Evolutionary conservation across 1,140 invertebrate species (phyloP).

Genomic region (Cyrtorhinus lividipennis): DNA sequence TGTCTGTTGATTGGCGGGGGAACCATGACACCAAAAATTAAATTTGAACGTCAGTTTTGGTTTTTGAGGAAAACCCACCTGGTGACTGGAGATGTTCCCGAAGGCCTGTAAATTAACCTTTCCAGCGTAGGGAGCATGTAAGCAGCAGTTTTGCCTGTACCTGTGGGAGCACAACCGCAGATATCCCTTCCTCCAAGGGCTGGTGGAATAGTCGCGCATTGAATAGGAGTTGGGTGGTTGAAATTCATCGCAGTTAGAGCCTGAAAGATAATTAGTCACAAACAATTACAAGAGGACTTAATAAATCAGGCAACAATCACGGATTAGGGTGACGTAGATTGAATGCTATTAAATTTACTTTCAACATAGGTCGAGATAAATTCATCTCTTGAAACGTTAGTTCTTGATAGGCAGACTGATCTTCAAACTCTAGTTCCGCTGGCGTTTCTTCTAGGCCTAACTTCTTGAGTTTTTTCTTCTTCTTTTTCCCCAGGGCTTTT

Average conservation of each 20-base stretch:
- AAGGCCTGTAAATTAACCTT: constrained; percentile 65
- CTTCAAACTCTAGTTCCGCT: constrained; percentile 58
- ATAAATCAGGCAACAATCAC: neutral
- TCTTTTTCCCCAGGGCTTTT: constrained; percentile 30
- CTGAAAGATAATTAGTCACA: constrained; percentile 29
- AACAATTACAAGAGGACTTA: neutral
- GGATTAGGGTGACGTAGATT: neutral
- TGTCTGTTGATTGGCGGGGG: no score
- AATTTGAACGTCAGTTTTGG: no score
- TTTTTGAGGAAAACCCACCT: no score
- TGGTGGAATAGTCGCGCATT: constrained; percentile 84
- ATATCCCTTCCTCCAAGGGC: constrained; percentile 81
- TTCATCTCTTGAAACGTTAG: constrained; percentile 86
- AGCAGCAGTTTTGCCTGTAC: constrained; percentile 95
- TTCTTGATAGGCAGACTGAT: constrained; percentile 50
- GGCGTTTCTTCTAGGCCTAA: constrained; percentile 35
- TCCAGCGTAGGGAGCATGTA: constrained; percentile 97
- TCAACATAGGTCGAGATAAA: constrained; percentile 72
- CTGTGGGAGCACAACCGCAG: constrained; percentile 92
- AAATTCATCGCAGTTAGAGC: constrained; percentile 77
- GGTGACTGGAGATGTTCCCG: constrained; percentile 46
- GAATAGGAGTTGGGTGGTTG: constrained; percentile 90
- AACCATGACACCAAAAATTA: no score
- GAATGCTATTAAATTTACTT: constrained; percentile 37
- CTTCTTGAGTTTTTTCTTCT: constrained; percentile 30